phyloP scores from a whole-genome alignment of 1,140 invertebrate species.

The Plectrocnemia conspersa region DNA sequence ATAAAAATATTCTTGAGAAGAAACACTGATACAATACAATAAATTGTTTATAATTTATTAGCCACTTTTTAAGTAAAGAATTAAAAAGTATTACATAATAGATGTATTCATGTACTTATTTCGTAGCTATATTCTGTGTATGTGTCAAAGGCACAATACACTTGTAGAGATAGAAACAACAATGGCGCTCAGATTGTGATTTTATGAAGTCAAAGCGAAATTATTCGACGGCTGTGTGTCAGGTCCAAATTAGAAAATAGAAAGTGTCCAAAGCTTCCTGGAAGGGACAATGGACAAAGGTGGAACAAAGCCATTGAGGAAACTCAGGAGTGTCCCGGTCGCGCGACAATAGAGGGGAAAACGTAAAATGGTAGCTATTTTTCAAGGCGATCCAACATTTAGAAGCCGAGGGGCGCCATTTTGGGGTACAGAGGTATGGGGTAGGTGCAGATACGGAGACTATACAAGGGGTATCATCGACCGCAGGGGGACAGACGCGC shows the following conservation, averaged over 20 bases:
- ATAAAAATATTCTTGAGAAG: no score
- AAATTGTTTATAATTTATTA: no score
- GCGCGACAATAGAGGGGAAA: neutral
- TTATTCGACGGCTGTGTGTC: neutral
- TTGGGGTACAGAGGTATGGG: neutral
- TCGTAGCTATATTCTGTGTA: no score
- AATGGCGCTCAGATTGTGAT: no score
- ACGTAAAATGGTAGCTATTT: neutral
- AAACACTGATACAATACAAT: no score
- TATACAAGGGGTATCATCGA: neutral
- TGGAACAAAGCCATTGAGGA: neutral
- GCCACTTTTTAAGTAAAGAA: no score
- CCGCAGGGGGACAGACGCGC: neutral
- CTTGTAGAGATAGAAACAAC: neutral
- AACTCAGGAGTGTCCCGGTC: neutral
- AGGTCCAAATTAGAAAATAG: neutral
- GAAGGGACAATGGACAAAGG: neutral
- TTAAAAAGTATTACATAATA: no score
- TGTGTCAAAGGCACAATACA: neutral
- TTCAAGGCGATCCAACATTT: neutral
- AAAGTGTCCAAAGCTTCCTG: neutral
- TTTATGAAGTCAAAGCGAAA: no score
- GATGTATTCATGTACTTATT: no score
- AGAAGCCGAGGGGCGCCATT: conserved; percentile 4
- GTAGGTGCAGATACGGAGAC: no score